Evolutionary conservation across 2,888 invertebrate species (phyloP), one percentile per base, ranked within the genome.

Genomic region (Mesoligia furuncula): DNA sequence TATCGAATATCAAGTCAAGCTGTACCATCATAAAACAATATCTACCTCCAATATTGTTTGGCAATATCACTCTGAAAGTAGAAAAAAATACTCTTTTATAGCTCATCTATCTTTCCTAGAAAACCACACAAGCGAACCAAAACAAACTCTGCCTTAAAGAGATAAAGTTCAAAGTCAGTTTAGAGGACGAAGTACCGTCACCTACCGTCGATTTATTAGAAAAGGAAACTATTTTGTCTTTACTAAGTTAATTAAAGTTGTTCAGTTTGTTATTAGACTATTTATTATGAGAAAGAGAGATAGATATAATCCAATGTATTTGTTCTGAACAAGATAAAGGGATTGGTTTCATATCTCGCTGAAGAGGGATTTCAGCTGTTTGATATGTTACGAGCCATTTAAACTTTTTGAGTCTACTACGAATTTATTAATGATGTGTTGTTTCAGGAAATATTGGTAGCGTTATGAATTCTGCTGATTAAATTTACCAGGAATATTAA

Each of bases 31-130:
- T 89, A 88, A 89, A 88, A 84, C 79, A 83, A 81, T 88, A 84
- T 85, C 82, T 17, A 85, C 66, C 42, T 68, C 64, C 87, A 86
- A 89, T 89, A 89, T 89, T 86, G 82, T 89, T 85, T 77, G 67
- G 45, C 75, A 73, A 84, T 87, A 85, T 87, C 82, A 75, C 79
- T 83, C 45, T 65, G 75, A 70, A 86, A 83, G 68, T 71, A 65
- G 61, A 31, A 75, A 73, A 82, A 77, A 84, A 83, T 79, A 69
- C 61, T 48, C 24, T 73, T 87, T 87, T 88, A 87, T 85, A 39
- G 62, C 66, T 13, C 88, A 88, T 87, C 77, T 77, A 87, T 87
- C 81, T 84, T 80, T 72, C 20, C 24, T 57, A 51, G 42, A 45
- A 51, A 48, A 73, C 42, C 27, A 39, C 24, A 45, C 24, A 11